Base-by-base conservation (phyloP, 2,888 invertebrate species). In the Limnephilus lunatus region DNA sequence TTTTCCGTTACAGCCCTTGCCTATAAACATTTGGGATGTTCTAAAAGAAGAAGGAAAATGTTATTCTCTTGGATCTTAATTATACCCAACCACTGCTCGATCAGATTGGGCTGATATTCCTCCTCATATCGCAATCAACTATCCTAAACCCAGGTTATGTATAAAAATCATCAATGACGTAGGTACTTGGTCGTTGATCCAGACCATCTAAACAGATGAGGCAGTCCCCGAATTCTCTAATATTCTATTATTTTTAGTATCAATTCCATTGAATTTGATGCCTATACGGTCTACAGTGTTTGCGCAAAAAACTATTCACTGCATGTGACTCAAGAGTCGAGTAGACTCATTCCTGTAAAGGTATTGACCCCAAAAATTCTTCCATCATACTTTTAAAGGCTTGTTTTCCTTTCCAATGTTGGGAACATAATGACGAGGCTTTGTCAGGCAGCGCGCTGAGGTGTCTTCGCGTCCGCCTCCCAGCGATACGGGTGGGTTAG, bases 401-500 rank as follows among this genome's bases (percentile, higher is more conserved):
- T 68, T 68, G 68, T 68, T 68, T 68, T 68, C 68, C 68, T 68
- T 68, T 68, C 68, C n/a, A 68, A 68, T 68, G 68, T 68, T 68
- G 68, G 68, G 9, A 68, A 25, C 25, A 68, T 68, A 68, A 68
- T 83, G 82, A 32, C 32, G 82, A 31, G 31, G 0, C 32, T 82
- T 31, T 32, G 82, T 31, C 82, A 83, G 82, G 82, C 82, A 83
- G 82, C n/a, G 14, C 82, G 30, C 31, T 19, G 82, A 83, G 31
- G 82, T 83, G 82, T 83, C 30, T 19, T 25, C 32, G 32, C 83
- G 31, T 25, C 35, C 25, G 31, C 31, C 35, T 39, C 35, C 83
- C 83, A 31, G 82, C 83, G 83, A 68, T 68, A 68, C 30, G 86
- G 86, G 86, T 44, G 86, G 86, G 86, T 86, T 86, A 44, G 86